These are phyloP conservation scores for Carapus acus DNA, from an alignment of 2,797 vertebrate genomes.

Conservation along the genomic window DNA sequence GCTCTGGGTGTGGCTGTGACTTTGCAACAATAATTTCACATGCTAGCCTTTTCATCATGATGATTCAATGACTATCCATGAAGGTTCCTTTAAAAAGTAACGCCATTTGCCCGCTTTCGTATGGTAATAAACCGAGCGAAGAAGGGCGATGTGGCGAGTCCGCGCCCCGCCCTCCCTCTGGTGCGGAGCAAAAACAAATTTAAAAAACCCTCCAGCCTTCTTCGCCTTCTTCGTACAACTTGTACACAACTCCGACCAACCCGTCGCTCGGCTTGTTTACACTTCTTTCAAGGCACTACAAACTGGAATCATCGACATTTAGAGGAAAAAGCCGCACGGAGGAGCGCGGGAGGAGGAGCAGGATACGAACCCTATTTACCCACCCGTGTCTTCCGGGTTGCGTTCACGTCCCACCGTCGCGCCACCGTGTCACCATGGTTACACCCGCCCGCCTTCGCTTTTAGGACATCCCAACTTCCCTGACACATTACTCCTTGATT, in stretches of 20 bases:
- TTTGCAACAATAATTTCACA: too few relatives aligned
- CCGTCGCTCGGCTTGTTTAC: constrained; percentile 41
- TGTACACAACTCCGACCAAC: too few relatives aligned
- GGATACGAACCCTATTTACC: neutral
- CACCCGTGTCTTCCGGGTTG: constrained; percentile 31
- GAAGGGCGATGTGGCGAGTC: neutral
- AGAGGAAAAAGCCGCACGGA: too few relatives aligned
- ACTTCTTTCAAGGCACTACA: too few relatives aligned
- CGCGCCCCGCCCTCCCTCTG: constrained; percentile 49
- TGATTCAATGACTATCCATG: too few relatives aligned
- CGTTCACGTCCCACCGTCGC: constrained; percentile 29
- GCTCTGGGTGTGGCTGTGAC: too few relatives aligned
- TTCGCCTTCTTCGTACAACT: too few relatives aligned
- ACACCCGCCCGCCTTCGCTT: constrained; percentile 33
- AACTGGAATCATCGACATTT: too few relatives aligned
- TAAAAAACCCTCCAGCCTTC: constrained; percentile 17
- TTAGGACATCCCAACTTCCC: constrained; percentile 43
- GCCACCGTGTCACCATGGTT: constrained; percentile 41
- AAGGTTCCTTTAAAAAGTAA: too few relatives aligned
- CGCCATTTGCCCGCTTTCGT: constrained; percentile 13
- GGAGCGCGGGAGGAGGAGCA: too few relatives aligned
- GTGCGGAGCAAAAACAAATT: constrained; percentile 1
- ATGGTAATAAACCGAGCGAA: constrained; percentile 12
- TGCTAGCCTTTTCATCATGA: too few relatives aligned
- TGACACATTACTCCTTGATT: too few relatives aligned